Conservation (phyloP, 2,113 vertebrate genomes). For the Ginglymostoma cirratum region DNA sequence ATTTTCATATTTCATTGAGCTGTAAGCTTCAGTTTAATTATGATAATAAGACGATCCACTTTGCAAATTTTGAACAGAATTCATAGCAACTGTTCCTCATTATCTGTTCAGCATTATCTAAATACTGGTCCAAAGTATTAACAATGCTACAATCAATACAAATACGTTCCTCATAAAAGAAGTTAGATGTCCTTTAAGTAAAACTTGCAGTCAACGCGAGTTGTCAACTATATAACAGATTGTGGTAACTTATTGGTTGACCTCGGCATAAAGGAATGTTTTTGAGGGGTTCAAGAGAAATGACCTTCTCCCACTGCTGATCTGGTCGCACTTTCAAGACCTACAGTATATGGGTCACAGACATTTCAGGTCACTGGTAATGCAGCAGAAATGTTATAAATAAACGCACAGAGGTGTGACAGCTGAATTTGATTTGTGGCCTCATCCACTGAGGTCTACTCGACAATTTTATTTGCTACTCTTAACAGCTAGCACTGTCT, state of each 20-base stretch:
- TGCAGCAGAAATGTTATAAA: slow-evolving; percentile 11
- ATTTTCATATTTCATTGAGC: slow-evolving; percentile 63
- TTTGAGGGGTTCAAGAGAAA: slow-evolving; percentile 11
- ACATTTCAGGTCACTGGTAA: not conserved
- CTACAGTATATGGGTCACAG: slow-evolving; percentile 5
- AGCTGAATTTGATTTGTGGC: slow-evolving; percentile 13
- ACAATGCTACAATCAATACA: not conserved
- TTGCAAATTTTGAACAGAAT: slow-evolving; percentile 25
- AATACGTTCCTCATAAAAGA: not conserved
- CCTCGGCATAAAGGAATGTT: slow-evolving; percentile 18
- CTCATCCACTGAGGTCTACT: not conserved
- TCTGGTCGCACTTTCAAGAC: not conserved
- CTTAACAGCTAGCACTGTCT: not conserved
- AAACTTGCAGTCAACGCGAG: not conserved
- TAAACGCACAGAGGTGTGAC: slow-evolving; percentile 32
- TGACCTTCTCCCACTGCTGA: not conserved
- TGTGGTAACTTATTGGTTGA: slow-evolving; percentile 4
- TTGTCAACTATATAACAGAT: not conserved
- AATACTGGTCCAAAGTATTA: not conserved
- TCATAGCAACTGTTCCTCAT: slow-evolving; percentile 24
- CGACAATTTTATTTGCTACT: not conserved
- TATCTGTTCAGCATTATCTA: not conserved
- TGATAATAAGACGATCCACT: slow-evolving; percentile 42
- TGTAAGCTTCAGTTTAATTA: slow-evolving; percentile 65
- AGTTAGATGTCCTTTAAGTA: slow-evolving; percentile 3